Evolutionary conservation across 2,888 invertebrate species (phyloP), one percentile per base, ranked within the genome.

Genomic region (Bedellia somnulentella): DNA sequence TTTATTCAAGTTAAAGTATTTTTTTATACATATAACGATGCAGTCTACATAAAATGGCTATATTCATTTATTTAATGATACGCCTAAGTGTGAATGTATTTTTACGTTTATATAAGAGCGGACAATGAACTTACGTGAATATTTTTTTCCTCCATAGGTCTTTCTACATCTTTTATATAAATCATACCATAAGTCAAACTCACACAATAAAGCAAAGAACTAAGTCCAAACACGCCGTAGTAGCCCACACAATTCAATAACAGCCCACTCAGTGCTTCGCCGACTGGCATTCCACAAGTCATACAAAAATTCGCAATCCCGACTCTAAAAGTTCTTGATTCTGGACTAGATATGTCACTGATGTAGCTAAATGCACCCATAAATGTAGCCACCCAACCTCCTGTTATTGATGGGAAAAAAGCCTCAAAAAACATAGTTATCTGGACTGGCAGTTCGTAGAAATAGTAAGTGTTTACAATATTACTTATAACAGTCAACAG

Each of bases 301-400:
- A 68, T 39, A 37, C 71, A 71, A 24, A 73, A 45, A 35, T 68
- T 70, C 0, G 66, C 63, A n/a, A 83, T 58, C 3, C 82, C 82
- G 4, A 85, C 75, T 40, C 83, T 54, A 29, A 79, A 62, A 0
- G 84, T 84, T 43, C 82, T 73, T 0, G 73, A 53, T 33, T 80
- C 73, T 13, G 70, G 62, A 40, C 62, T 66, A 2, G 82, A 77
- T 26, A 80, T 57, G 35, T 81, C 80, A 45, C 81, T 73, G 1
- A 85, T 71, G 40, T 82, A 83, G 35, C 79, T 79, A 58, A 81
- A 79, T 25, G 79, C 63, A 21, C 80, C 78, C 68, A 80, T 73
- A 32, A 76, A 78, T 13, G 71, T 68, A 1, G 73, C 59, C n/a
- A 78, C 67, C 78, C 78, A 78, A 2, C 78, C 73, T 1, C 80